A percentile compares a stretch with the other conserved stretches of the same genome.
Conservation (phyloP, 2,113 vertebrate species). For the Pelusios castaneus region DNA sequence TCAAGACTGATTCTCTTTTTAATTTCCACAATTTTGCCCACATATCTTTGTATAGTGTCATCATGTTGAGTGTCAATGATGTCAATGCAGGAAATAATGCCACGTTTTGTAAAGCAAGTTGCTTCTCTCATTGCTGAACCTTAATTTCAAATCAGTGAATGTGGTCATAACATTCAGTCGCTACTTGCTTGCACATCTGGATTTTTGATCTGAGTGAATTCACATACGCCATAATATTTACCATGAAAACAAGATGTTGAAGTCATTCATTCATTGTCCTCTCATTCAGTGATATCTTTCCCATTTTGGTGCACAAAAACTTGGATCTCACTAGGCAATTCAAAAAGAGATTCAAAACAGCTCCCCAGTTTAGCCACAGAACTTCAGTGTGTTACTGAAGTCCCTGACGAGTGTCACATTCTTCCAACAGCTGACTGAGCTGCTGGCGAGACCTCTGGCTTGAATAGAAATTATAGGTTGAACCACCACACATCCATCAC, state of each 20-base stretch:
- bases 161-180: neutral
- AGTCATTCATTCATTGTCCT: neutral
- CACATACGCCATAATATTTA: neutral
- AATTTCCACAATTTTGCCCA: neutral
- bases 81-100: neutral
- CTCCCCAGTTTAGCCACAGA: neutral
- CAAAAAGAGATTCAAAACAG: neutral
- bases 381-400: neutral
- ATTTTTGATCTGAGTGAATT: neutral
- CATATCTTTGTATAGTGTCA: neutral
- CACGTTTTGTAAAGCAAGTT: neutral
- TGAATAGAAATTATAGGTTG: neutral
- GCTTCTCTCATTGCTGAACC: neutral
- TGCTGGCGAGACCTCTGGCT: neutral
- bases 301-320: neutral
- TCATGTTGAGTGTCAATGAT: neutral
- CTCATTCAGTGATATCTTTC: neutral
- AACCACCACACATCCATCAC: neutral
- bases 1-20: neutral
- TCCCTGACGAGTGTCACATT: neutral
- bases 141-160: neutral
- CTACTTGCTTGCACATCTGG: neutral
- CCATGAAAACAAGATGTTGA: neutral
- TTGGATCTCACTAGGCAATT: neutral
- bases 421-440: neutral